Evolutionary conservation across 2,113 vertebrate genomes (phyloP), one percentile per base, ranked within the genome.

Genomic region (Todiramphus saurophagus): DNA sequence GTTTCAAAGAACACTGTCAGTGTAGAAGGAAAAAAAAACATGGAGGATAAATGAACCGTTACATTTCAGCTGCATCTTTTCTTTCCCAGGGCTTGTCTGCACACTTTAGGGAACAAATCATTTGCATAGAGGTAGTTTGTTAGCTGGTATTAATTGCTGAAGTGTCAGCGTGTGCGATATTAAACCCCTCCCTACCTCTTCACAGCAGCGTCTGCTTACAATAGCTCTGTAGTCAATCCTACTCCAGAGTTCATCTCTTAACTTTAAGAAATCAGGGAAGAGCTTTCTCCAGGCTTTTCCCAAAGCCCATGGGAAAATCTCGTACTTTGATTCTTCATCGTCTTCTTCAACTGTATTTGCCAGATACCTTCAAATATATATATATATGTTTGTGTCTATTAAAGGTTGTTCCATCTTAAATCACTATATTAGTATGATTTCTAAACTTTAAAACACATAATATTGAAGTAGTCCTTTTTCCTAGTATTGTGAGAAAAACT

Each of bases 261-360:
- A 97, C 91, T 98, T 98, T 79, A 99, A 97, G 97, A 99, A 99
- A 92, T 96, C 91, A 48, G 98, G 98, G 91, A 99, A 99, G 69
- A 98, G 93, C 84, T 98, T 99, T 97, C 98, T 99, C 99, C 99
- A 99, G 67, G 97, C 98, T 97, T 98, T 99, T 82, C 99, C 99
- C 96, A 99, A 97, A 75, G 99, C 99, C 99, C 99, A 99, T 17
- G 99, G 99, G 87, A 99, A 99, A 96, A 99, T 99, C 94, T 99
- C 99, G 96, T 99, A 99, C 94, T 99, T 99, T 55, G 92, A 97
- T 97, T 99, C 98, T 97, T 99, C 99, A 77, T 99, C 98, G 18
- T 99, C 99, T 98, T 99, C 99, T 98, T 99, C 99, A 98, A 99
- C 99, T 79, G 99, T 99, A 97, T 99, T 99, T 82, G 99, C 99